Base-by-base conservation (phyloP, 1,140 invertebrate species). In the Conus ventricosus region DNA sequence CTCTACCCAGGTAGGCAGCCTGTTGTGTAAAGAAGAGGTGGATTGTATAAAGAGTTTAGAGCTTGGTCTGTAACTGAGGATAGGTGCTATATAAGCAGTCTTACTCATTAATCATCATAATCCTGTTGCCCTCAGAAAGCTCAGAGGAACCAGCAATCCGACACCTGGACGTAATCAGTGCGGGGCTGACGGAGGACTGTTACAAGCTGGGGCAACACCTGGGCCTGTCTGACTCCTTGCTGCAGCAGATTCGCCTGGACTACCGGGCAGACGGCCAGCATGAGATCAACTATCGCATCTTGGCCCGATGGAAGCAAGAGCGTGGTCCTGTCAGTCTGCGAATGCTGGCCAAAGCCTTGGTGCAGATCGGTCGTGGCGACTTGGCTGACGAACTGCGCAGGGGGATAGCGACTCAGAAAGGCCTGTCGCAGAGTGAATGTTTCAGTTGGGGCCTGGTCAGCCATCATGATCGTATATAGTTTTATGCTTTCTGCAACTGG, bases 221-320 rank as follows among this genome's bases (percentile, higher is more conserved):
- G 13, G 54, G 75, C 13, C 23, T 87, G n/a, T 25, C 27, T 1
- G 53, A 87, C 54, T 3, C 85, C 25, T 2, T 10, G 53, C 71
- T 87, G 85, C 53, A 87, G 10, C 85, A 80, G 39, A 78, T 87
- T 20, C 11, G 54, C 17, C 5, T 75, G 53, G 85, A 87, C 75
- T 87, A 25, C 85, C 71, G 13, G 6, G 8, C 7, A 4, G 85
- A 87, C 0, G 85, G 85, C 51, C 85, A 87, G 85, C 85, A 87
- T 53, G 85, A 87, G 54, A 27, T 87, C n/a, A 87, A 87, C 85
- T 87, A 87, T 27, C 85, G 75, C 25, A 57, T 87, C 51, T 27
- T 87, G 53, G 51, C 51, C 39, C 55, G 27, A 10, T 87, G 85
- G 85, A 87, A 87, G 23, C 51, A 87, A 27, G 53, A 27, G 15